These are phyloP conservation scores for Martes martes DNA, from an alignment of 2,113 vertebrate species.

Conservation along the genomic window DNA sequence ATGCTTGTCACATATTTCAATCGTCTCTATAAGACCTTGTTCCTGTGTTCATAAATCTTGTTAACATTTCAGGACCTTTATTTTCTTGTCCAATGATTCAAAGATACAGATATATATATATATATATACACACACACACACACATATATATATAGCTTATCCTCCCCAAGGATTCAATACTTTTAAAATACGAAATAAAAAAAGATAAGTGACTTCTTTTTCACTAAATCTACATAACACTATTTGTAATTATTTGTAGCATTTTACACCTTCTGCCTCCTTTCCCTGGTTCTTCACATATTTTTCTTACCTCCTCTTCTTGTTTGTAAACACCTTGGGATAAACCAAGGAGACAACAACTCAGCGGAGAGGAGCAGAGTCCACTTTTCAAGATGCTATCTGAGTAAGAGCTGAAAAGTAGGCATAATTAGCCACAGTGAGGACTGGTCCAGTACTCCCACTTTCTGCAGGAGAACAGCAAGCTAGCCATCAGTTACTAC, in stretches of 20 bases:
- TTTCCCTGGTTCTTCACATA: background rate
- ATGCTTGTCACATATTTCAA: slow-evolving; percentile 83
- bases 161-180: slow-evolving; percentile 35
- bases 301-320: slow-evolving; percentile 30
- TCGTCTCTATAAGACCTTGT: slow-evolving; percentile 80
- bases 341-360: background rate
- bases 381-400: background rate
- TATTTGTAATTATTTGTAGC: background rate
- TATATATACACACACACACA: too few species aligned
- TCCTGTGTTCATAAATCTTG: slow-evolving; percentile 80
- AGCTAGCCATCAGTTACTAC: background rate
- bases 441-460: background rate
- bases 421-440: background rate
- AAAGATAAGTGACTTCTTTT: slow-evolving; percentile 3
- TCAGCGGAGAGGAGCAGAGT: background rate
- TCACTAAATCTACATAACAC: background rate
- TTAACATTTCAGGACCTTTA: slow-evolving; percentile 80
- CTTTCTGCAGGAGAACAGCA: background rate
- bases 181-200: slow-evolving; percentile 43
- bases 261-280: background rate
- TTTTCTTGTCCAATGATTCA: slow-evolving; percentile 75
- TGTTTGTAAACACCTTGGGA: background rate
- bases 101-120: background rate
- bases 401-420: background rate
- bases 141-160: background rate